These are phyloP conservation scores for Gephyroberyx darwinii DNA, from an alignment of 2,797 vertebrate species.

Conservation along the genomic window DNA sequence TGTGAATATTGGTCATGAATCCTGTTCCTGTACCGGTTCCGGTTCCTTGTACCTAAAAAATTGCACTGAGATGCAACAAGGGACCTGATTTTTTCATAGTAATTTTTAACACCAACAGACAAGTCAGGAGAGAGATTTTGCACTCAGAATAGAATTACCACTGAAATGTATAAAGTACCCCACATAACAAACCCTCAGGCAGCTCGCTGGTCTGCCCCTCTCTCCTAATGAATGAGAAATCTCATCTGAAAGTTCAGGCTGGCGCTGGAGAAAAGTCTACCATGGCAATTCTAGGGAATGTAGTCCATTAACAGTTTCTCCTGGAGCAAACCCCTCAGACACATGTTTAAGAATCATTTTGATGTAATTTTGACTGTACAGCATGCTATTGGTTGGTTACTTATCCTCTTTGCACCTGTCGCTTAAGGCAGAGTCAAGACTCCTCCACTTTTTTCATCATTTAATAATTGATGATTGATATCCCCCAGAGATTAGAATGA, in stretches of 20 bases:
- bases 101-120: no score
- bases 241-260: neutral
- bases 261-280: constrained; percentile 10
- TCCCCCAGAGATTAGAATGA: no score
- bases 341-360: neutral
- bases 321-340: neutral
- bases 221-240: constrained; percentile 3
- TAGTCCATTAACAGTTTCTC: neutral
- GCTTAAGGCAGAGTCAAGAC: no score
- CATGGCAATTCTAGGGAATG: neutral
- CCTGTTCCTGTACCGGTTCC: neutral
- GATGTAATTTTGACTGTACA: neutral
- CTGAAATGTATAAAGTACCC: neutral
- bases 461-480: no score
- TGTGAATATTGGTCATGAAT: constrained; percentile 2
- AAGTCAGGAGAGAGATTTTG: no score
- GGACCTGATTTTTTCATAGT: no score
- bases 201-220: neutral
- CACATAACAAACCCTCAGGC: constrained; percentile 10
- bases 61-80: no score
- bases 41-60: no score
- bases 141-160: no score
- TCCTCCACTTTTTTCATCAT: no score
- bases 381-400: no score
- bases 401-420: no score